Evolutionary conservation across 2,113 vertebrate genomes (phyloP).

Genomic region (Furnarius figulus): DNA sequence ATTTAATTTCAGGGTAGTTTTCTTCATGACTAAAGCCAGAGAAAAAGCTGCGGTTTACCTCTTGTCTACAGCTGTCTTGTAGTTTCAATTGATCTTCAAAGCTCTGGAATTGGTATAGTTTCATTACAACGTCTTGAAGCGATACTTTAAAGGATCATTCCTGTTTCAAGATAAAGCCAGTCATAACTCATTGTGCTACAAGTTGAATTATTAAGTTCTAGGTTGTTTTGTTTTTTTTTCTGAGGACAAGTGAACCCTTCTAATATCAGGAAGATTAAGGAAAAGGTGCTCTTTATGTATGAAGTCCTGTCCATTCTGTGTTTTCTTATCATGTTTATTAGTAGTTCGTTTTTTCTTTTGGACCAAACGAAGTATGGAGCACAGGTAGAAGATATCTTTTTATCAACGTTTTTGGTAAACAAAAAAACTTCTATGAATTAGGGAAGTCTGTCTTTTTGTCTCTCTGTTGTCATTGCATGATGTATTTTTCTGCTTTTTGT

Average conservation of each 20-base stretch:
- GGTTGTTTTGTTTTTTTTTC: neutral
- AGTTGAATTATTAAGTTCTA: neutral
- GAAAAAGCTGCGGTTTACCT: neutral
- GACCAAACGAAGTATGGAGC: neutral
- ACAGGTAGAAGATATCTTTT: neutral
- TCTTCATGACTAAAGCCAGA: neutral
- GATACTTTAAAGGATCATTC: neutral
- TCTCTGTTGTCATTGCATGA: neutral
- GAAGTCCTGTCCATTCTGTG: neutral
- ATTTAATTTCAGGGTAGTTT: slow-evolving; percentile 8
- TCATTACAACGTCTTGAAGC: neutral
- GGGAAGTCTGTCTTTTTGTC: neutral
- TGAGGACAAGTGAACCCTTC: neutral
- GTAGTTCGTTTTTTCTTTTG: neutral
- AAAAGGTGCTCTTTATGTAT: neutral
- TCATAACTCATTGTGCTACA: neutral
- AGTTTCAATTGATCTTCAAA: neutral
- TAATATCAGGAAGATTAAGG: neutral
- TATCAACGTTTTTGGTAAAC: neutral
- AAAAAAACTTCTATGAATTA: neutral
- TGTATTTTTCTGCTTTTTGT: neutral
- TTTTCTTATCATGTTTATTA: neutral
- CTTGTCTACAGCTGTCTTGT: neutral
- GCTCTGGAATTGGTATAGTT: neutral
- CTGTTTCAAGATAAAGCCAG: neutral